Percentiles rank a stretch among this genome's conserved stretches.
Conservation (phyloP, 2,797 vertebrate species). For the Halcyon smyrnensis region DNA sequence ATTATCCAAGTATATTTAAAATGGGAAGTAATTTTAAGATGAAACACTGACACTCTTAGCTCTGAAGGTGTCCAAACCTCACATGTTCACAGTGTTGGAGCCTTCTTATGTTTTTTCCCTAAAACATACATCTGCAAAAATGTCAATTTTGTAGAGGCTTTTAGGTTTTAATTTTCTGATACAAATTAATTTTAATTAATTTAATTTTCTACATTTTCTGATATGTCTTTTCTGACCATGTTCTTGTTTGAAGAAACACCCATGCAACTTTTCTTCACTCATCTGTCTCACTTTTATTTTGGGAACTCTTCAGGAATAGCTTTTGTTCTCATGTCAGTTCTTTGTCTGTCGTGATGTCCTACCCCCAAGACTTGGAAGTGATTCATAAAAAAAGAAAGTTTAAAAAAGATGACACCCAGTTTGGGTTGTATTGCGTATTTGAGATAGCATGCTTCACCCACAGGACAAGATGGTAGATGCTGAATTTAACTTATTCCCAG, state of each 20-base stretch:
- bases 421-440: conserved; percentile 53
- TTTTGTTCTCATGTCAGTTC: conserved; percentile 66
- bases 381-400: conserved; percentile 58
- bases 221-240: conserved; percentile 35
- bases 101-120: background rate
- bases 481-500: conserved; percentile 67
- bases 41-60: background rate
- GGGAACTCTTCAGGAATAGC: conserved; percentile 57
- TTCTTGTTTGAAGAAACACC: conserved; percentile 38
- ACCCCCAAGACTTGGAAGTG: conserved; percentile 35
- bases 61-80: background rate
- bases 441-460: conserved; percentile 57
- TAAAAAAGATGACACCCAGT: conserved; percentile 58
- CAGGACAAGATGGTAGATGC: conserved; percentile 65
- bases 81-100: background rate
- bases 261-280: conserved; percentile 42
- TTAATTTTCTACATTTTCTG: conserved; percentile 23
- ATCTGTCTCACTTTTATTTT: conserved; percentile 67
- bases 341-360: conserved; percentile 59
- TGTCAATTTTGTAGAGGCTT: background rate
- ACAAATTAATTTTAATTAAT: no score
- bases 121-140: background rate
- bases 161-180: background rate
- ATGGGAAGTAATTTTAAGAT: background rate
- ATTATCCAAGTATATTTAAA: background rate